Evolutionary conservation across 2,113 vertebrate genomes (phyloP), one percentile per base, ranked within the genome.

Genomic region (Rhinolophus ferrumequinum): DNA sequence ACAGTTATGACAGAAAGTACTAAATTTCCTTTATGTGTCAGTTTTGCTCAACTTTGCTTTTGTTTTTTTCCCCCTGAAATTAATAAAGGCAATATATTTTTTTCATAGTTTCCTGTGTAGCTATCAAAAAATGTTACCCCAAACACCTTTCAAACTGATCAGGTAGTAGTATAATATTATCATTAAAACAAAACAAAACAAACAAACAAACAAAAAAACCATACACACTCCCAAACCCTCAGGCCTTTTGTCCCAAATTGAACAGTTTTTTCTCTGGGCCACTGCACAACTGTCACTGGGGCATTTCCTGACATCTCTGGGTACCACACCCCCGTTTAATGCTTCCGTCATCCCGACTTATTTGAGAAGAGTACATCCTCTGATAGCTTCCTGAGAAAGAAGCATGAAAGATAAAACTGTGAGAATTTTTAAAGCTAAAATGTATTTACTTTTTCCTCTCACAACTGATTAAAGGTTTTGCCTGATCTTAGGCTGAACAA

Each of bases 41-140:
- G 35, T 87, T 67, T 79, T 52, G 10, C 50, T 95, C 38, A 92
- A 41, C 2, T 72, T 38, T 91, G 8, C 24, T 81, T 89, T 85
- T 33, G 28, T 6, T 93, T 76, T 60, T 67, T 82, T 85, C 18
- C 15, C 11, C 8, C 1, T 81, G 9, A 88, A 52, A 35, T 69
- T 79, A 73, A 73, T 54, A 52, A 70, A 38, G 41, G 4, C 1
- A 52, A 26, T 60, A 69, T 81, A 16, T 26, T 75, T 73, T 73
- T 90, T 75, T 52, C 52, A 69, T 62, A 47, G 13, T 76, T 80
- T 81, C 5, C 15, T 28, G 11, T 3, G 1, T 60, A 60, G 13
- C 9, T 62, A 28, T 44, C 12, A 92, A 75, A 64, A 52, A 15
- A 9, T 56, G 86, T 69, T 83, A 85, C 14, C 15, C 50, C 69